Conservation (phyloP, 2,797 vertebrate genomes). For the Pseudochirops cupreus region DNA sequence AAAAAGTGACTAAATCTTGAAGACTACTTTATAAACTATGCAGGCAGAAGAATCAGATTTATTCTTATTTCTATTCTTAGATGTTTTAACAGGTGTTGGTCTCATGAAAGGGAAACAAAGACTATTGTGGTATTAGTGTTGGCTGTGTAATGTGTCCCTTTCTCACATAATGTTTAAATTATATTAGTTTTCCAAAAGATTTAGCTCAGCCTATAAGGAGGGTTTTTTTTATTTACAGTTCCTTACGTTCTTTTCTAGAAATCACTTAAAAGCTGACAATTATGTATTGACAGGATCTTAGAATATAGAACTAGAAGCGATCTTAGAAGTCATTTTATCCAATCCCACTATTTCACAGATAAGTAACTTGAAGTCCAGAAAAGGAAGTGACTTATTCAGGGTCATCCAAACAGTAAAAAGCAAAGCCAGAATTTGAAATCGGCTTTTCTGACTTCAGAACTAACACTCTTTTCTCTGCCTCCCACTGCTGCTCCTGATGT, state of each 20-base stretch:
- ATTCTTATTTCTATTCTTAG: background rate
- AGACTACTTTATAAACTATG: background rate
- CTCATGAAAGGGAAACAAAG: background rate
- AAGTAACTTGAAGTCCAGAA: background rate
- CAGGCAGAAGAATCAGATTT: background rate
- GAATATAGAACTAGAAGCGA: background rate
- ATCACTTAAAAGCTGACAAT: background rate
- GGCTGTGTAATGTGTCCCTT: background rate
- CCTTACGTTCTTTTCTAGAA: conserved; percentile 10
- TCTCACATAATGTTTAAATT: background rate
- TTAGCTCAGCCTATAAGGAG: background rate
- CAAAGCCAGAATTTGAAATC: background rate
- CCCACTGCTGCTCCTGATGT: background rate
- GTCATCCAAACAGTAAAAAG: background rate
- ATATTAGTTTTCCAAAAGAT: background rate
- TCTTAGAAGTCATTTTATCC: background rate
- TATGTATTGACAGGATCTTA: background rate
- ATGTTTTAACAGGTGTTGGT: background rate
- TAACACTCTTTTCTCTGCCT: background rate
- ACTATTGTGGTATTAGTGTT: background rate
- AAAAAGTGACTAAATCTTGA: background rate
- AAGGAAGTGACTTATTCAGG: background rate
- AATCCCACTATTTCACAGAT: background rate
- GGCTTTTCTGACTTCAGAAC: background rate
- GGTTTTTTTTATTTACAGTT: background rate